Conservation (phyloP, 2,797 vertebrate genomes). For the Danio tinwini region DNA sequence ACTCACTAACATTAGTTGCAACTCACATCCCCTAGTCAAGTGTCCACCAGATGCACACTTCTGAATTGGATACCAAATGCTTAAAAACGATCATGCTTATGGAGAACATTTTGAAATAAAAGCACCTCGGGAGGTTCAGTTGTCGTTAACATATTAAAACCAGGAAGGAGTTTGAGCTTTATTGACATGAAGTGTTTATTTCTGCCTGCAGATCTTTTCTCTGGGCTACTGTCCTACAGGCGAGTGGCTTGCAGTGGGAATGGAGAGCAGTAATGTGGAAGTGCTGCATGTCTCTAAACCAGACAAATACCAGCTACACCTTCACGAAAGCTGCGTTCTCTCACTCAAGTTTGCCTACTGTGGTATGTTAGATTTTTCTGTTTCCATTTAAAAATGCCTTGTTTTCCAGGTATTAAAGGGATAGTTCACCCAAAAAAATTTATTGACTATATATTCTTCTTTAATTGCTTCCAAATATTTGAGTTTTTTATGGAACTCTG, state of each 20-base stretch:
- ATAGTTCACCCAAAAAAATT: too few relatives aligned
- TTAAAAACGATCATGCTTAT: neutral
- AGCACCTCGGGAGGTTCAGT: neutral
- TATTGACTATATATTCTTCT: too few relatives aligned
- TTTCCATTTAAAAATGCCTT: neutral
- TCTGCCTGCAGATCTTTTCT: conserved; percentile 86
- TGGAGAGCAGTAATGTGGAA: conserved; percentile 98
- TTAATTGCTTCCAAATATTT: too few relatives aligned
- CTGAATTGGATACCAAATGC: too few relatives aligned
- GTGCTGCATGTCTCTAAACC: conserved; percentile 95
- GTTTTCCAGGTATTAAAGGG: neutral
- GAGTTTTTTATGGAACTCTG: too few relatives aligned
- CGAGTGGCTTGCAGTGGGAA: conserved; percentile 94
- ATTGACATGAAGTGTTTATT: neutral
- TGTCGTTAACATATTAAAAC: neutral
- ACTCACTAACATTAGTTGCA: too few relatives aligned
- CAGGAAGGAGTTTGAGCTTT: neutral
- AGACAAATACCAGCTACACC: conserved; percentile 96
- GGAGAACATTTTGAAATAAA: neutral
- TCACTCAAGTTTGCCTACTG: conserved; percentile 97
- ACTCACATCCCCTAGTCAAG: too few relatives aligned
- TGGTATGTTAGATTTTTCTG: conserved; percentile 75
- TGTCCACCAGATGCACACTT: too few relatives aligned
- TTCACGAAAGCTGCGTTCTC: conserved; percentile 96
- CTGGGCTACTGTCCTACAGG: conserved; percentile 95